Evolutionary conservation across 2,797 vertebrate species (phyloP).

Genomic region (Peromyscus nudipes): DNA sequence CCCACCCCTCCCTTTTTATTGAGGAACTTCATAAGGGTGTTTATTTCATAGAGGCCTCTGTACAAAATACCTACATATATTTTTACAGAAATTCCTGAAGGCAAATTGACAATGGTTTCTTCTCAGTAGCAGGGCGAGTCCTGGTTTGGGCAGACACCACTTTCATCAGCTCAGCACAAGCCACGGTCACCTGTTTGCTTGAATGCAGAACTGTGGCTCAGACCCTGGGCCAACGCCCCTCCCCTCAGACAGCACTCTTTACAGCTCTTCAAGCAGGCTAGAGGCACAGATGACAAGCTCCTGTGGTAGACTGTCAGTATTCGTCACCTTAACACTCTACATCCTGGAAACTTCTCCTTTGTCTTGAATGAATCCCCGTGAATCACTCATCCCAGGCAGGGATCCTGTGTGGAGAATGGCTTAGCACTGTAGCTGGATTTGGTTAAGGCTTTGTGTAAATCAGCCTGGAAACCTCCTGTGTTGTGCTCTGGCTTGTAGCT

Average conservation of each 20-base stretch:
- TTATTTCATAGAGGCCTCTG: slow-evolving; percentile 83
- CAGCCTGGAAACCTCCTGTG: neutral
- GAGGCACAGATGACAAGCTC: neutral
- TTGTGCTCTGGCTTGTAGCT: neutral
- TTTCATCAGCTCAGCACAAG: slow-evolving; percentile 8
- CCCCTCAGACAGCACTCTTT: neutral
- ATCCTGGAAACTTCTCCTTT: slow-evolving; percentile 15
- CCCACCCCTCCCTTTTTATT: neutral
- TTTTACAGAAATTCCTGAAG: slow-evolving; percentile 84
- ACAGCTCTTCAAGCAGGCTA: neutral
- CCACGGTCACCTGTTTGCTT: neutral
- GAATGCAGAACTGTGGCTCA: neutral
- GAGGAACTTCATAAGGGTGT: slow-evolving; percentile 78
- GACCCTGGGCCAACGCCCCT: neutral
- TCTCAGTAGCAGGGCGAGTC: slow-evolving; percentile 52
- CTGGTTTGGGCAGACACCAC: slow-evolving; percentile 49
- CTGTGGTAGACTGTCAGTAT: neutral
- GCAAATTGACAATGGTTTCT: slow-evolving; percentile 51
- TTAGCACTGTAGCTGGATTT: neutral
- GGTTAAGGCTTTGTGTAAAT: slow-evolving; percentile 66
- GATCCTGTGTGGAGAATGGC: neutral
- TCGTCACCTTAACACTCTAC: neutral
- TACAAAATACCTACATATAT: slow-evolving; percentile 82
- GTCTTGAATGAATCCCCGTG: neutral
- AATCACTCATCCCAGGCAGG: neutral